These are phyloP conservation scores for Actenoides lindsayi DNA, from an alignment of 2,113 vertebrate species.

Conservation along the genomic window DNA sequence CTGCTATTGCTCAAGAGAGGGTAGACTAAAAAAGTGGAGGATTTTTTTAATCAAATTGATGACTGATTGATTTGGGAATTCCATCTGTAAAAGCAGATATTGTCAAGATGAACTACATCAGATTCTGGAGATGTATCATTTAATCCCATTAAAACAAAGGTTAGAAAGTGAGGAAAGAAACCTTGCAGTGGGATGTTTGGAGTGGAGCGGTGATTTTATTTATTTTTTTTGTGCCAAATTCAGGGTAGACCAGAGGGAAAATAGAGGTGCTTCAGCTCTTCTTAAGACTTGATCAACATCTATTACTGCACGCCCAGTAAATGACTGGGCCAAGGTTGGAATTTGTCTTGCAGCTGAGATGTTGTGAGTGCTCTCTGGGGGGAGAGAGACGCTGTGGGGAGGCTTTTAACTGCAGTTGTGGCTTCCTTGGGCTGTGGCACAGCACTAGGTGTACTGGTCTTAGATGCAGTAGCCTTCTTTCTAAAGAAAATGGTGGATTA, in stretches of 20 bases:
- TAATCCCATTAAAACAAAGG: not conserved
- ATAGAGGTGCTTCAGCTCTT: not conserved
- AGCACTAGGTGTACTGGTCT: not conserved
- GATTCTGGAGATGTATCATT: not conserved
- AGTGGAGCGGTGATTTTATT: not conserved
- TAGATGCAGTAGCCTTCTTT: not conserved
- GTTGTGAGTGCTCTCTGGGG: not conserved
- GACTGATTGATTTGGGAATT: not conserved
- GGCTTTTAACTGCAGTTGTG: not conserved
- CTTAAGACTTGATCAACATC: not conserved
- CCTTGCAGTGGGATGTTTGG: not conserved
- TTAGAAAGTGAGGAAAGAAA: not conserved
- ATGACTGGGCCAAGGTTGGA: not conserved
- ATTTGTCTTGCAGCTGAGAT: not conserved
- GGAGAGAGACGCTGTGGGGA: not conserved
- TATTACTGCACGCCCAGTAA: accelerated
- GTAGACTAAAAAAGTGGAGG: not conserved
- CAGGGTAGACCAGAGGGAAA: not conserved
- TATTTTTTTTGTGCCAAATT: not conserved
- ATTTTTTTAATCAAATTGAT: not conserved
- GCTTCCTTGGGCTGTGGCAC: not conserved
- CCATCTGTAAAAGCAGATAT: not conserved
- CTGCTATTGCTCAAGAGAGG: not conserved
- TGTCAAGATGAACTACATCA: not conserved
- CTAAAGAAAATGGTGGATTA: not conserved